These are phyloP conservation scores for Galaxias olidus DNA, from an alignment of 2,797 vertebrate genomes.

Conservation along the genomic window DNA sequence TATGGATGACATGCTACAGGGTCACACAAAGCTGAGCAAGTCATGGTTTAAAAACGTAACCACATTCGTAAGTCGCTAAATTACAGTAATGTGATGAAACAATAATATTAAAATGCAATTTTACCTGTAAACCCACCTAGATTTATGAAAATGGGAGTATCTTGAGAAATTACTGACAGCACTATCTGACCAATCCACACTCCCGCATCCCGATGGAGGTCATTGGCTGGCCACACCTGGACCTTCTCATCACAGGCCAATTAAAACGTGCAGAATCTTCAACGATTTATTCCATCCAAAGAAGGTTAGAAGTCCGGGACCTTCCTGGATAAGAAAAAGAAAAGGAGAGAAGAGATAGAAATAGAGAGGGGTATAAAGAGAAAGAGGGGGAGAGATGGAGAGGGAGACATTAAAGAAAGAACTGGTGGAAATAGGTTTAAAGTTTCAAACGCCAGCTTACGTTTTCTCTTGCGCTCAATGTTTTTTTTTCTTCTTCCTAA, in stretches of 20 bases:
- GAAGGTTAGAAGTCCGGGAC: not conserved
- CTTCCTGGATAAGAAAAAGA: not conserved
- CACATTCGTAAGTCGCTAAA: too few species aligned
- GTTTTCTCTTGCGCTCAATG: too few species aligned
- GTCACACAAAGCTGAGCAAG: not conserved
- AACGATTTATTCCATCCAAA: conserved; percentile 15
- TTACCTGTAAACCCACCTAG: not conserved
- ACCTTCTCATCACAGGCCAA: conserved; percentile 7
- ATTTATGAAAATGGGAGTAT: not conserved
- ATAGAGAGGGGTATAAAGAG: not conserved
- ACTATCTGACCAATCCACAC: conserved; percentile 24
- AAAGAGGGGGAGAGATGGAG: not conserved
- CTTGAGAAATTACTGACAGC: not conserved
- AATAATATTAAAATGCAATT: not conserved
- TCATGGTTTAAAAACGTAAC: not conserved
- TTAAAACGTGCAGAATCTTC: conserved; percentile 3
- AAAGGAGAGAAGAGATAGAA: not conserved
- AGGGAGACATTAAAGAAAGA: not conserved
- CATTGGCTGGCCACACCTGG: conserved; percentile 23
- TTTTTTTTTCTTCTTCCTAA: too few species aligned
- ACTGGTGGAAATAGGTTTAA: too few species aligned
- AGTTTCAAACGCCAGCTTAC: too few species aligned
- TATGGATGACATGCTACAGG: too few species aligned
- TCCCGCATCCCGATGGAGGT: conserved; percentile 14
- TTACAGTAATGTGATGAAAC: too few species aligned